These are phyloP conservation scores for Metellina segmentata DNA, from an alignment of 2,888 invertebrate species.

Conservation along the genomic window DNA sequence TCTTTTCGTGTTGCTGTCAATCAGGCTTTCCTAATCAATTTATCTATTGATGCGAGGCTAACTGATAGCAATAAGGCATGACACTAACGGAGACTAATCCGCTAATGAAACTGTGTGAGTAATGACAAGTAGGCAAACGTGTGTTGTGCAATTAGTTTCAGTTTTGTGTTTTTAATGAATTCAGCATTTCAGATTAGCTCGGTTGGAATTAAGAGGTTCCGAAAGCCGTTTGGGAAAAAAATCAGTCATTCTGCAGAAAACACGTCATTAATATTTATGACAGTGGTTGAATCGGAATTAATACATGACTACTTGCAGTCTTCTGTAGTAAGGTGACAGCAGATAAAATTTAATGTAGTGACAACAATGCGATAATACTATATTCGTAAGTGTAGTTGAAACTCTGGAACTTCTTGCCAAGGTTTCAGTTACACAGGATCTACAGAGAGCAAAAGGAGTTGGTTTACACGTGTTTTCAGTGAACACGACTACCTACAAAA, in stretches of 20 bases:
- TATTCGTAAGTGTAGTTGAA: too few species aligned
- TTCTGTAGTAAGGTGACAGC: background rate
- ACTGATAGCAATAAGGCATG: background rate
- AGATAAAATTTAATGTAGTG: background rate
- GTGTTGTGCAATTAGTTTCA: background rate
- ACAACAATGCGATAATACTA: background rate
- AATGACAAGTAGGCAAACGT: background rate
- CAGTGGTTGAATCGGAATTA: background rate
- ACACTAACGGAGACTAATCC: background rate
- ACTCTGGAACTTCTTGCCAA: too few species aligned
- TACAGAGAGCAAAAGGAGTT: too few species aligned
- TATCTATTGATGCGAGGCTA: constrained; percentile 1
- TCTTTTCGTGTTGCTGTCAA: constrained; percentile 13
- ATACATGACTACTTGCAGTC: background rate
- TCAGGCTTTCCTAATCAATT: constrained; percentile 23
- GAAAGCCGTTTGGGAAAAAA: background rate
- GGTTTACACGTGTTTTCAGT: too few species aligned
- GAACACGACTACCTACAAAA: too few species aligned
- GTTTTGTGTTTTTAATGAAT: background rate
- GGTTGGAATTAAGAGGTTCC: background rate
- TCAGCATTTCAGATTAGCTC: background rate
- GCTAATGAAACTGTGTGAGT: background rate
- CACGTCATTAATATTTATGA: background rate
- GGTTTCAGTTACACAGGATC: too few species aligned
- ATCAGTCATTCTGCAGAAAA: background rate